Conservation (phyloP, 2,797 vertebrate genomes). For the Sorex maritimensis region DNA sequence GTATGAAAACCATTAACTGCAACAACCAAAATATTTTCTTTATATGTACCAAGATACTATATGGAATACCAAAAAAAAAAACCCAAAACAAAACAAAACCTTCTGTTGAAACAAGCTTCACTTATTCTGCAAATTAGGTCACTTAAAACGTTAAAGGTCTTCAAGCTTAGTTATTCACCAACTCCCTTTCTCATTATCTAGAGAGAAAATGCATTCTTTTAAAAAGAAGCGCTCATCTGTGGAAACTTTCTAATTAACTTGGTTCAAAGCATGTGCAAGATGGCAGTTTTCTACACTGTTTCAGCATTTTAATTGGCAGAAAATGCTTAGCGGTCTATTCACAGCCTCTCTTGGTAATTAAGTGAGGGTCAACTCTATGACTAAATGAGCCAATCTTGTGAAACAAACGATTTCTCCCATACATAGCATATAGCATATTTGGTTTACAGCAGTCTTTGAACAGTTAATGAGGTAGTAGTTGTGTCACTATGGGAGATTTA, state of each 20-base stretch:
- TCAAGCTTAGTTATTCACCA: constrained; percentile 86
- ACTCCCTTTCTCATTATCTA: constrained; percentile 87
- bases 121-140: constrained; percentile 87
- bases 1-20: constrained; percentile 53
- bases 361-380: constrained; percentile 85
- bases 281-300: constrained; percentile 82
- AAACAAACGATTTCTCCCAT: constrained; percentile 82
- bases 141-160: constrained; percentile 86
- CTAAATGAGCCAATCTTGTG: constrained; percentile 77
- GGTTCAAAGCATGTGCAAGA: constrained; percentile 85
- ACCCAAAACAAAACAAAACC: too few relatives aligned
- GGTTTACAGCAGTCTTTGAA: constrained; percentile 82
- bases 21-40: constrained; percentile 74
- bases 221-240: constrained; percentile 88
- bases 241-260: constrained; percentile 90
- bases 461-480: constrained; percentile 85
- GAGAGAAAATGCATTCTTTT: constrained; percentile 87
- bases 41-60: constrained; percentile 78
- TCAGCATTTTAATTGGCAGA: constrained; percentile 90
- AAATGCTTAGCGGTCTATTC: constrained; percentile 86
- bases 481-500: constrained; percentile 83
- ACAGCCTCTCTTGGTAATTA: constrained; percentile 84
- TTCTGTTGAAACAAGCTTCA: constrained; percentile 77
- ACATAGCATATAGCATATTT: constrained; percentile 65
- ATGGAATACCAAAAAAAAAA: constrained; percentile 76